Conservation (phyloP, 2,888 invertebrate genomes). For the Rhodophaea formosa region DNA sequence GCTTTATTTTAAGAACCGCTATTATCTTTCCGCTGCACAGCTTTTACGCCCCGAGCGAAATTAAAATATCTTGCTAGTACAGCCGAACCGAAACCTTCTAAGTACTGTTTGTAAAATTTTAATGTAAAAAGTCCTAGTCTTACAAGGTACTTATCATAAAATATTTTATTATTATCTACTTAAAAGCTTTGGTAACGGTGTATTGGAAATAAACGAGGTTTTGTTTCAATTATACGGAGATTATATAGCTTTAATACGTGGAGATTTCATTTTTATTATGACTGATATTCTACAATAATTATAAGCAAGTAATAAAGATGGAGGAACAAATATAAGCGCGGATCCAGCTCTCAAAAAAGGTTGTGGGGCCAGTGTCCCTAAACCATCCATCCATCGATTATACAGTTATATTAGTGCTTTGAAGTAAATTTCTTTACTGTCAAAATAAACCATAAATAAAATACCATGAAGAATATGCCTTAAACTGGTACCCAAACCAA, state of each 20-base stretch:
- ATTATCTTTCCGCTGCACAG: constrained; percentile 59
- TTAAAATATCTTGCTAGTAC: constrained; percentile 55
- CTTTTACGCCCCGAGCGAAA: constrained; percentile 51
- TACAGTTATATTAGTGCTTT: too few species aligned
- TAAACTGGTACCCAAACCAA: too few species aligned
- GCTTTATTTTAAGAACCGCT: constrained; percentile 66
- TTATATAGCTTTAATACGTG: neutral
- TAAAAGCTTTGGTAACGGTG: constrained; percentile 4
- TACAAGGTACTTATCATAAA: constrained; percentile 22
- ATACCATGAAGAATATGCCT: too few species aligned
- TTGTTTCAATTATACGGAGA: neutral
- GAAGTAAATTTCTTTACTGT: too few species aligned
- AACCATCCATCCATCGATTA: too few species aligned
- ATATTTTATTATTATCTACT: constrained; percentile 16
- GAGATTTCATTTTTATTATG: neutral
- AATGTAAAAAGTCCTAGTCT: constrained; percentile 17
- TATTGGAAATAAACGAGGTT: constrained; percentile 9
- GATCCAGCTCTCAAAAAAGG: too few species aligned
- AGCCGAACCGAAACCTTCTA: constrained; percentile 34
- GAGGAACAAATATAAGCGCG: too few species aligned
- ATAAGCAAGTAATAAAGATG: neutral
- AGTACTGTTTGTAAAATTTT: constrained; percentile 19
- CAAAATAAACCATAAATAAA: too few species aligned
- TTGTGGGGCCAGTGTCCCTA: too few species aligned
- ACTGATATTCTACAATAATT: neutral